These are phyloP conservation scores for Panagrolaimus sp. DNA, from an alignment of 1,140 invertebrate species.

Conservation along the genomic window DNA sequence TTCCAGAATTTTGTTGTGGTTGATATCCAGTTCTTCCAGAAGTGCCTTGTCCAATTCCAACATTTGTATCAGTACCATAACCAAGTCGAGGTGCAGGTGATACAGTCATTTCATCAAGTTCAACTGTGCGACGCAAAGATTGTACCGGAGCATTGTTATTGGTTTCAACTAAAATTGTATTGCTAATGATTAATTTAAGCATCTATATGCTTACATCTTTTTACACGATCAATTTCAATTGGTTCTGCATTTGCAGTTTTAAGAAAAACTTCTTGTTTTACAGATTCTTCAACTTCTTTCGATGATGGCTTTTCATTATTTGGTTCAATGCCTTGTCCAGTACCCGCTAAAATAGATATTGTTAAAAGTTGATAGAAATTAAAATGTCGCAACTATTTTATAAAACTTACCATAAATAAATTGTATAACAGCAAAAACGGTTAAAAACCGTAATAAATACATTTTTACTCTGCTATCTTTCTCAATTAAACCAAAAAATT, in stretches of 20 bases:
- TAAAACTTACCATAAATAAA: no score
- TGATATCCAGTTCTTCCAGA: no score
- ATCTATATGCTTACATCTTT: neutral
- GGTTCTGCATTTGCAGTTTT: neutral
- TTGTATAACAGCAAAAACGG: no score
- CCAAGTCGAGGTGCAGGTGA: no score
- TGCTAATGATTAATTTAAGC: neutral
- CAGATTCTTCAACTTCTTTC: neutral
- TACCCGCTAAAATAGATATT: neutral
- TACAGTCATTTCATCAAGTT: no score
- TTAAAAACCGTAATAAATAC: no score
- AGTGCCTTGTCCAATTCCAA: neutral
- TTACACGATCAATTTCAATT: neutral
- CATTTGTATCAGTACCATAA: neutral
- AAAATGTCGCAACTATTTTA: no score
- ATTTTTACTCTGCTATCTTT: no score
- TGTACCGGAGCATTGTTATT: neutral
- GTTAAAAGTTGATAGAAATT: no score
- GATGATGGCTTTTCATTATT: neutral
- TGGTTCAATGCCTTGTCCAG: neutral
- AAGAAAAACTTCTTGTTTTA: conserved; percentile 7
- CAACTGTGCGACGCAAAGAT: no score
- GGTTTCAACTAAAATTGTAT: neutral
- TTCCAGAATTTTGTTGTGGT: neutral
- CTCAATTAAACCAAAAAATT: no score